A percentile compares a stretch with the other conserved stretches of the same genome.
Evolutionary conservation across 2,113 vertebrate genomes (phyloP).

Genomic region (Acanthisitta chloris): DNA sequence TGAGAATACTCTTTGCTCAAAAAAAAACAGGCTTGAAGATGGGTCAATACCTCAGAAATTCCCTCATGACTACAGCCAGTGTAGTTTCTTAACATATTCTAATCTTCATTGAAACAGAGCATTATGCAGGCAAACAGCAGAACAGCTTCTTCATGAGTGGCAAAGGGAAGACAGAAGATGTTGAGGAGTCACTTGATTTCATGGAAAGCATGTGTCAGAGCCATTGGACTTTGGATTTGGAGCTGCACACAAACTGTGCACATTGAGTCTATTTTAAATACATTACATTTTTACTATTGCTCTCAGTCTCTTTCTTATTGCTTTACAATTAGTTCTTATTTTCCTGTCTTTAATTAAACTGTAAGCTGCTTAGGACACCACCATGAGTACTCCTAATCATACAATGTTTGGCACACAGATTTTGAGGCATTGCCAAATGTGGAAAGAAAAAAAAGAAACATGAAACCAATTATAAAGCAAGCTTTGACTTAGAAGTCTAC

Average conservation of each 20-base stretch:
- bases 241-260: not conserved
- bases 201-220: not conserved
- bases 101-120: not conserved
- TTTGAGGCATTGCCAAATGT: not conserved
- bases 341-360: constrained; percentile 26
- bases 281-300: constrained; percentile 1
- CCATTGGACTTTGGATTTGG: not conserved
- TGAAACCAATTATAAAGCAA: not conserved
- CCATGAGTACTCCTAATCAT: constrained; percentile 27
- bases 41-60: not conserved
- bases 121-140: not conserved
- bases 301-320: constrained; percentile 1
- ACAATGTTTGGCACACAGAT: not conserved
- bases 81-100: not conserved
- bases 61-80: not conserved
- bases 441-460: not conserved
- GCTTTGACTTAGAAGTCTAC: not conserved
- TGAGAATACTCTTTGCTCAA: not conserved
- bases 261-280: not conserved
- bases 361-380: not conserved
- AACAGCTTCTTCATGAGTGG: not conserved
- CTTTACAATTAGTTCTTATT: constrained; percentile 8
- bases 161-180: not conserved
- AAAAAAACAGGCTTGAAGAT: not conserved
- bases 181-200: not conserved